A percentile compares a stretch with the other conserved stretches of the same genome.
phyloP scores from a whole-genome alignment of 2,888 invertebrate genomes.

The Drosophila parthenogenetica region DNA sequence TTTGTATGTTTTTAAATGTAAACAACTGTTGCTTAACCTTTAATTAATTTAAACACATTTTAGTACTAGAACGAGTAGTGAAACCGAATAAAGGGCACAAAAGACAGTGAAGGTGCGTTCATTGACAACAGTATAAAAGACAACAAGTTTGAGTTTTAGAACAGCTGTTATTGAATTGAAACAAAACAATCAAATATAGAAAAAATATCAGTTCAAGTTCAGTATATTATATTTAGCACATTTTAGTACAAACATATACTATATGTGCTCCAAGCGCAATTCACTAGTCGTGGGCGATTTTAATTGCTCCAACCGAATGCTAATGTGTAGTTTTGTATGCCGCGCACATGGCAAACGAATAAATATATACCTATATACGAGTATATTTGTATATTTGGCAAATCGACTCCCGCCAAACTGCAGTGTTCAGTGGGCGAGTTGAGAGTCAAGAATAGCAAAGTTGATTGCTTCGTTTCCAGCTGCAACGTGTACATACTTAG shows the following conservation, averaged over 20 bases:
- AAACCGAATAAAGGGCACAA: too few species aligned
- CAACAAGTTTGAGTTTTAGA: too few species aligned
- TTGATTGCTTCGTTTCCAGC: conserved; percentile 44
- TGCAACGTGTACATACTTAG: conserved; percentile 14
- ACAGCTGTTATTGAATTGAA: background rate
- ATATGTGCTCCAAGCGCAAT: conserved; percentile 5
- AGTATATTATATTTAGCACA: conserved; percentile 11
- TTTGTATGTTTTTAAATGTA: background rate
- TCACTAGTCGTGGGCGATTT: conserved; percentile 41
- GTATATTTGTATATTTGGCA: conserved; percentile 19
- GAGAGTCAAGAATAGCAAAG: conserved; percentile 27
- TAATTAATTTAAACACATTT: background rate
- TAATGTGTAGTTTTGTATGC: conserved; percentile 50
- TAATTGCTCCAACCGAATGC: conserved; percentile 40
- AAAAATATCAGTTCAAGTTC: conserved; percentile 3
- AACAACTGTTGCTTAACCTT: background rate
- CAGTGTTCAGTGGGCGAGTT: conserved; percentile 41
- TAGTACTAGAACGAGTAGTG: background rate
- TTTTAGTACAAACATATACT: conserved; percentile 14
- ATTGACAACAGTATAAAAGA: too few species aligned
- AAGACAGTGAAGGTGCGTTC: too few species aligned
- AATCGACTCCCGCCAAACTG: conserved; percentile 25
- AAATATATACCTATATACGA: conserved; percentile 13
- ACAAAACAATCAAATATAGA: background rate
- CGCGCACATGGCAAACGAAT: conserved; percentile 46